These are phyloP conservation scores for Cerastoderma edule DNA, from an alignment of 2,888 invertebrate genomes.

Conservation along the genomic window DNA sequence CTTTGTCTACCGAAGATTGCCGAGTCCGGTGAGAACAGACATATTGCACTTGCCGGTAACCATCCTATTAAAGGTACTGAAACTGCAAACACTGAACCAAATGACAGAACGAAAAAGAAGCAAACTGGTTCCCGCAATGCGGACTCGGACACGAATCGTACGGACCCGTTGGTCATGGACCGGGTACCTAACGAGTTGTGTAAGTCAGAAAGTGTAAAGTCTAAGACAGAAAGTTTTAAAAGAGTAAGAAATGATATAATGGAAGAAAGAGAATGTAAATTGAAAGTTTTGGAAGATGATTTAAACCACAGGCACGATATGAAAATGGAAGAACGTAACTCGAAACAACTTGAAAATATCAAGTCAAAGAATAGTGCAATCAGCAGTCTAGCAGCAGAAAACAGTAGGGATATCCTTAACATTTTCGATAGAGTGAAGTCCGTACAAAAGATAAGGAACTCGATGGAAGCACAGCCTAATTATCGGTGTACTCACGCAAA, in stretches of 20 bases:
- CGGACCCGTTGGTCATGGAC: not conserved
- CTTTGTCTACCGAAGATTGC: constrained; percentile 19
- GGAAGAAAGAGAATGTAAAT: not conserved
- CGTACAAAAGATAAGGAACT: not conserved
- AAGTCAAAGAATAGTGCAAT: constrained; percentile 8
- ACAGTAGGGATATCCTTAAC: constrained; percentile 6
- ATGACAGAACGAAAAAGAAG: not conserved
- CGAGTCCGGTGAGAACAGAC: constrained; percentile 11
- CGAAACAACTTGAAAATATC: not conserved
- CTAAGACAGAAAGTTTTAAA: not conserved
- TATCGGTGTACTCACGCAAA: not conserved
- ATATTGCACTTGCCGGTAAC: not conserved
- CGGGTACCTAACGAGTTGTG: not conserved
- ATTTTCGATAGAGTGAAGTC: constrained; percentile 3
- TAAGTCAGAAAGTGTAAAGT: not conserved
- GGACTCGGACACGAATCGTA: not conserved
- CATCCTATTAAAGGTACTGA: not conserved
- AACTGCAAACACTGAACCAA: not conserved
- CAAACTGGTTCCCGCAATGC: not conserved
- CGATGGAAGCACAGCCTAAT: not conserved
- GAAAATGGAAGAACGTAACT: not conserved
- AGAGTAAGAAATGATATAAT: not conserved
- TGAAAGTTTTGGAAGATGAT: not conserved
- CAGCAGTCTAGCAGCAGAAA: constrained; percentile 7
- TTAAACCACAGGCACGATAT: not conserved